Conservation (phyloP, 92 coral and sea anemone genomes). For the Galaxea fascicularis region DNA sequence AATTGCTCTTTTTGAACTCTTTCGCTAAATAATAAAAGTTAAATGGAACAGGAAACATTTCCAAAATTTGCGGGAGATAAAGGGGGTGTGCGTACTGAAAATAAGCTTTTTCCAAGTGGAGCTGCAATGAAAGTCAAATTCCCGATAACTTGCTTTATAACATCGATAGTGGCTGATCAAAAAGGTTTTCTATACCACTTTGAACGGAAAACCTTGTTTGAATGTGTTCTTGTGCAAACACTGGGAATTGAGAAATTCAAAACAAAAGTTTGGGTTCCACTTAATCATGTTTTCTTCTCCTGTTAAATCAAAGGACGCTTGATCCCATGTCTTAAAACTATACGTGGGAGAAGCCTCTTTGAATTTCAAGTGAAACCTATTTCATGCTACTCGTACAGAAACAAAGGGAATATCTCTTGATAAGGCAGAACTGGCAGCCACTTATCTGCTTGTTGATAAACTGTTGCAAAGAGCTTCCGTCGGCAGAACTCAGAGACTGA, state of each 20-base stretch:
- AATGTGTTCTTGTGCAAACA: neutral
- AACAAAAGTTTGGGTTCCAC: too few species aligned
- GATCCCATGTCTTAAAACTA: neutral
- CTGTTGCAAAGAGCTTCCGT: conserved; percentile 42
- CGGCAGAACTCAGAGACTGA: conserved; percentile 36
- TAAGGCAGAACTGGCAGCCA: conserved; percentile 14
- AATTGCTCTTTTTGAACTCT: neutral
- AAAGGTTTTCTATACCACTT: neutral
- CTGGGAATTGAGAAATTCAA: too few species aligned
- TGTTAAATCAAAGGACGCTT: neutral
- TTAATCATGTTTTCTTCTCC: neutral
- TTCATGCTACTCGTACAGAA: neutral
- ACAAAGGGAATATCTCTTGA: neutral
- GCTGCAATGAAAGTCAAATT: neutral
- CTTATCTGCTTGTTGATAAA: conserved; percentile 45
- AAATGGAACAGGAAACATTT: conserved; percentile 1
- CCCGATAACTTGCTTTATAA: neutral
- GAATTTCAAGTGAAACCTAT: neutral
- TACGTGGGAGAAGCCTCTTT: neutral
- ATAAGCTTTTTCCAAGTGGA: neutral
- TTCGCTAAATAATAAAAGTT: neutral
- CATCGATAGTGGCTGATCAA: neutral
- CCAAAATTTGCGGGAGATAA: neutral
- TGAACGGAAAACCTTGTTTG: neutral
- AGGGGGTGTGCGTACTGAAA: neutral